Percentiles rank a stretch among this genome's conserved stretches.
phyloP scores from a whole-genome alignment of 2,113 vertebrate species.

The Shinisaurus crocodilurus region DNA sequence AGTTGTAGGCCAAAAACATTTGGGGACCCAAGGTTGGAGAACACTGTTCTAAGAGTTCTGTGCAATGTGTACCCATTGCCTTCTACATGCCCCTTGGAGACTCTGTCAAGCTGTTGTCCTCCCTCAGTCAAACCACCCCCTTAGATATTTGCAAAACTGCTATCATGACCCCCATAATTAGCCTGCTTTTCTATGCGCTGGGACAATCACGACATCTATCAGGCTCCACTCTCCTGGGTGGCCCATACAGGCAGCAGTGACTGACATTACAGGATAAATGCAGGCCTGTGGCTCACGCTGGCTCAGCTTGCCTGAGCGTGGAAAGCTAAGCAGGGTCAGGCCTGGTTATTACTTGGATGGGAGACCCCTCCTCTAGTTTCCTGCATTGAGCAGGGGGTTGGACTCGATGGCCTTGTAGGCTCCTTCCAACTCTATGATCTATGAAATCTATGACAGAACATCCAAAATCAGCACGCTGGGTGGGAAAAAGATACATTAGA shows the following conservation, averaged over 20 bases:
- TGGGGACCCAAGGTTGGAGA: too few species aligned
- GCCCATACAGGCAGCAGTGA: background rate
- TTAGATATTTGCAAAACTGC: background rate
- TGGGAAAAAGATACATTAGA: background rate
- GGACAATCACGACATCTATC: background rate
- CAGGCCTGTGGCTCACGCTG: too few species aligned
- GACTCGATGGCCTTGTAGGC: too few species aligned
- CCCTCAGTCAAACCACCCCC: background rate
- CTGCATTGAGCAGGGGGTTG: too few species aligned
- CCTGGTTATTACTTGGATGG: too few species aligned
- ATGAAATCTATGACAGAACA: too few species aligned
- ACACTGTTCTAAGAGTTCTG: background rate
- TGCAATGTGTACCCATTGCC: background rate
- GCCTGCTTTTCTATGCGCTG: background rate
- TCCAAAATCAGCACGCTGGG: background rate
- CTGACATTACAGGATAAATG: background rate
- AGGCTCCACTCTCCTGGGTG: background rate
- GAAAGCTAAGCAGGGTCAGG: too few species aligned
- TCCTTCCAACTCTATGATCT: too few species aligned
- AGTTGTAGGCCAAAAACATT: too few species aligned
- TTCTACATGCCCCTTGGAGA: background rate
- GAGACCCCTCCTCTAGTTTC: too few species aligned
- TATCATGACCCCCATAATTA: slow-evolving; percentile 4
- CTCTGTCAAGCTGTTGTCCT: background rate
- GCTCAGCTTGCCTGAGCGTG: too few species aligned